Percentiles rank a stretch among this genome's conserved stretches.
phyloP scores from a whole-genome alignment of 2,888 invertebrate species.

The Hartigia nigra region DNA sequence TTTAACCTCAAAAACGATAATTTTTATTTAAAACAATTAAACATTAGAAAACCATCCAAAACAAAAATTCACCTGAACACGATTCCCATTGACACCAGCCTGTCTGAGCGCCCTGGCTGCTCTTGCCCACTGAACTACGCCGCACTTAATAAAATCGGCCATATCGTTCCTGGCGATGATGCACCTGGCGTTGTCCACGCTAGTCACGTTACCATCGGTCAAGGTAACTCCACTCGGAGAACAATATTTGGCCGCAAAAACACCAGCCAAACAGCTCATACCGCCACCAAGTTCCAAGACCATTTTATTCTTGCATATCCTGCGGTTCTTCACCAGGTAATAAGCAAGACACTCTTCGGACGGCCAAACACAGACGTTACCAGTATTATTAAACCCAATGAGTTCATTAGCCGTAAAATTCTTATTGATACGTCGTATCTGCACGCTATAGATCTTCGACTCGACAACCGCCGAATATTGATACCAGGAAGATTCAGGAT shows the following conservation, averaged over 20 bases:
- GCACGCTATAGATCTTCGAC: conserved; percentile 68
- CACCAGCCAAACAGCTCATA: conserved; percentile 85
- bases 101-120: conserved; percentile 52
- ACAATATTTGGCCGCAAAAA: conserved; percentile 77
- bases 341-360: conserved; percentile 81
- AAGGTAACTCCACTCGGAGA: conserved; percentile 74
- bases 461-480: conserved; percentile 71
- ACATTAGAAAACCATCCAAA: neutral
- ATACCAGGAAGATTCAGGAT: conserved; percentile 68
- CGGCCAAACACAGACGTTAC: conserved; percentile 84
- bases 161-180: conserved; percentile 76
- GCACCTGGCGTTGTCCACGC: conserved; percentile 77
- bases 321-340: conserved; percentile 74
- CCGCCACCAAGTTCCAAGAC: conserved; percentile 86
- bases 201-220: conserved; percentile 83
- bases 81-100: conserved; percentile 38
- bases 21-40: too few species aligned
- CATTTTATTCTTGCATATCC: conserved; percentile 74
- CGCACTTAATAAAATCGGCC: conserved; percentile 66
- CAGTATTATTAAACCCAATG: conserved; percentile 86
- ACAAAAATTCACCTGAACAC: conserved; percentile 45
- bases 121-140: conserved; percentile 60
- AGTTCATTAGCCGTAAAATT: conserved; percentile 77
- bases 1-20: neutral
- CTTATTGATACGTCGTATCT: conserved; percentile 72